phyloP scores from a whole-genome alignment of 2,888 invertebrate species.

The Aethes cnicana region DNA sequence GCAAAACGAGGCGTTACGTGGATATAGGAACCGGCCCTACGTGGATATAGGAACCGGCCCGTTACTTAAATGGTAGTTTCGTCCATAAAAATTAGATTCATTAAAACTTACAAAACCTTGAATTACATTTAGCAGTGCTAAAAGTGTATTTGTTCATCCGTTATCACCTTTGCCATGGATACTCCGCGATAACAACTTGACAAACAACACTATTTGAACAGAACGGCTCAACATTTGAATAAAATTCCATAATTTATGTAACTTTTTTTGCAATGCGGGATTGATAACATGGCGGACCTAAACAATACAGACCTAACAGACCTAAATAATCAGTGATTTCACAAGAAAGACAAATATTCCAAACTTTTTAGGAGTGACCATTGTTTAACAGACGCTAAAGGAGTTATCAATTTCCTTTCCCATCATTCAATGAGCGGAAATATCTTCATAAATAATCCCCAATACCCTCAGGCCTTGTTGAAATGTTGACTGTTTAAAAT shows the following conservation, averaged over 20 bases:
- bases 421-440: neutral
- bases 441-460: neutral
- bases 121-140: slow-evolving; percentile 11
- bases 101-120: slow-evolving; percentile 17
- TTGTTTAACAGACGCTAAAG: no score
- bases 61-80: no score
- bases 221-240: slow-evolving; percentile 12
- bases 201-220: slow-evolving; percentile 17
- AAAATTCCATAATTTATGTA: slow-evolving; percentile 11
- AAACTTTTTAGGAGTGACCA: no score
- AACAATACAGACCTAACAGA: no score
- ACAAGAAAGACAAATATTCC: no score
- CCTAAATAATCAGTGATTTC: no score
- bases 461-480: no score
- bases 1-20: no score
- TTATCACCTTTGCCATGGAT: slow-evolving; percentile 27
- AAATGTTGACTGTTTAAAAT: slow-evolving; percentile 9
- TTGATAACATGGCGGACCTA: neutral
- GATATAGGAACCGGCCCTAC: no score
- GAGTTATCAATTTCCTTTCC: no score
- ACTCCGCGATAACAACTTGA: slow-evolving; percentile 15
- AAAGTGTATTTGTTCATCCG: slow-evolving; percentile 13
- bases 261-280: slow-evolving; percentile 4
- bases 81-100: neutral
- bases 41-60: no score